phyloP scores from a whole-genome alignment of 2,888 invertebrate genomes.

The Argyresthia albistria region DNA sequence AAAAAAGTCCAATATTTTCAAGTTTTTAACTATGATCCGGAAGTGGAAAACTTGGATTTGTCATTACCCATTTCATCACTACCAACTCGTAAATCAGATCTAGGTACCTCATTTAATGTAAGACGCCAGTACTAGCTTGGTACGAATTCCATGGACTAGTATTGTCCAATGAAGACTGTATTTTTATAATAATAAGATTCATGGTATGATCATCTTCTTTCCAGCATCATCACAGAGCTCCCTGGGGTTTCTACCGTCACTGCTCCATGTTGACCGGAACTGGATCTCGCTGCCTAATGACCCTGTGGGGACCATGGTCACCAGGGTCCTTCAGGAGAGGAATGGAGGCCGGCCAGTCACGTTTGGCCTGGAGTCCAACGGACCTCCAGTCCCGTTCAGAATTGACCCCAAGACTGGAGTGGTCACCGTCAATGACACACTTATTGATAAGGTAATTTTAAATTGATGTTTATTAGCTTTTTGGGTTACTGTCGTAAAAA shows the following conservation, averaged over 20 bases:
- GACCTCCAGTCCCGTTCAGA: conserved; percentile 77
- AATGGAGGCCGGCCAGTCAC: conserved; percentile 75
- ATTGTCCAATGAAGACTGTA: too few relatives aligned
- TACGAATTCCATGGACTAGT: too few relatives aligned
- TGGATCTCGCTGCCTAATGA: conserved; percentile 83
- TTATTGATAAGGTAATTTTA: conserved; percentile 78
- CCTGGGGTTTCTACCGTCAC: conserved; percentile 74
- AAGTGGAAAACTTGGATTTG: too few relatives aligned
- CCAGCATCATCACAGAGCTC: conserved; percentile 60
- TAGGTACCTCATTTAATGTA: too few relatives aligned
- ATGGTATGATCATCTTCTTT: too few relatives aligned
- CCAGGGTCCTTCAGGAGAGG: conserved; percentile 78
- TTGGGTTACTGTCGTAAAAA: too few relatives aligned
- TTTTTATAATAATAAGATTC: too few relatives aligned
- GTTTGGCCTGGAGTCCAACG: conserved; percentile 78
- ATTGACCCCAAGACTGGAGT: conserved; percentile 84
- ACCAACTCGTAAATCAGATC: too few relatives aligned
- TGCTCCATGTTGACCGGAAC: conserved; percentile 79
- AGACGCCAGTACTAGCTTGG: too few relatives aligned
- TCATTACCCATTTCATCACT: too few relatives aligned
- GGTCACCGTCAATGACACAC: conserved; percentile 84
- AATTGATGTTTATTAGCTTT: neutral
- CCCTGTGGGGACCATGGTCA: conserved; percentile 79
- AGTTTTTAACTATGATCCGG: too few relatives aligned
- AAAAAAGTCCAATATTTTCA: too few relatives aligned